Conservation (phyloP, 2,888 invertebrate species). For the Papilio protenor region DNA sequence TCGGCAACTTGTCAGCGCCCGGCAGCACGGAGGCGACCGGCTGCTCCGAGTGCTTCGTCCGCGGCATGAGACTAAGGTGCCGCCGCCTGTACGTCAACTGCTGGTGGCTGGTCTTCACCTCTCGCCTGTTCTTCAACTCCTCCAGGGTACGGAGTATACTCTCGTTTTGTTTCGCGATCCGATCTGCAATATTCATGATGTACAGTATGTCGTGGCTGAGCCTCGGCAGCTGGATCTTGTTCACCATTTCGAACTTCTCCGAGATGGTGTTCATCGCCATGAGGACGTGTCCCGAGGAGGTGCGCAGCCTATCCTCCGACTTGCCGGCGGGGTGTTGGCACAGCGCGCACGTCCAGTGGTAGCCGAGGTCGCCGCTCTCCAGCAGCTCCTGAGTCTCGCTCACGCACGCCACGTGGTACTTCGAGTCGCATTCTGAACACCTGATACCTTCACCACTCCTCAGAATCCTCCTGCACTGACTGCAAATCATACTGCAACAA, state of each 20-base stretch:
- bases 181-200: slow-evolving; percentile 62
- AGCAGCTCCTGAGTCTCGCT: slow-evolving; percentile 51
- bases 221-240: slow-evolving; percentile 73
- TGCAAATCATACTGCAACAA: slow-evolving; percentile 61
- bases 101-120: slow-evolving; percentile 40
- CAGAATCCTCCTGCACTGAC: slow-evolving; percentile 60
- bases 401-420: slow-evolving; percentile 57
- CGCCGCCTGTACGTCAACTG: slow-evolving; percentile 55
- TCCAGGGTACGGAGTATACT: slow-evolving; percentile 62
- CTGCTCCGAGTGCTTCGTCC: slow-evolving; percentile 46
- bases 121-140: slow-evolving; percentile 55
- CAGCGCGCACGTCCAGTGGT: slow-evolving; percentile 66
- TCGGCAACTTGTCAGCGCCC: slow-evolving; percentile 53
- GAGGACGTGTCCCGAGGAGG: slow-evolving; percentile 46
- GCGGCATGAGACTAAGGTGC: slow-evolving; percentile 53
- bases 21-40: slow-evolving; percentile 45
- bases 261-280: slow-evolving; percentile 58
- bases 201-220: slow-evolving; percentile 64
- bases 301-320: slow-evolving; percentile 45
- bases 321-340: slow-evolving; percentile 59
- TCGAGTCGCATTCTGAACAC: slow-evolving; percentile 60
- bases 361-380: slow-evolving; percentile 61
- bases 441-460: slow-evolving; percentile 58
- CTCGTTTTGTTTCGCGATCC: slow-evolving; percentile 66
- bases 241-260: slow-evolving; percentile 71